Evolutionary conservation across 2,888 invertebrate genomes (phyloP), one percentile per base, ranked within the genome.

Genomic region (Autographa pulchrina): DNA sequence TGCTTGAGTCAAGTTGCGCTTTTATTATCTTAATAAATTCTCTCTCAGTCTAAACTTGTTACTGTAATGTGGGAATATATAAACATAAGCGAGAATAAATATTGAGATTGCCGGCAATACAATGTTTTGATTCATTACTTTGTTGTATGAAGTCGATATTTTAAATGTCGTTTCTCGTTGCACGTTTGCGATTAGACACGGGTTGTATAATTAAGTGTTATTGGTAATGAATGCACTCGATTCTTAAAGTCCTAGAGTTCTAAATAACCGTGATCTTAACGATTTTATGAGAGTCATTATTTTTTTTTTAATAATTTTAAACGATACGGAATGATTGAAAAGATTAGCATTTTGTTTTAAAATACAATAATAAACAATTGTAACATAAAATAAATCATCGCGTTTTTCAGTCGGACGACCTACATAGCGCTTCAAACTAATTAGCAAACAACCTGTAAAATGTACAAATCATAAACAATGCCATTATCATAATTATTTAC

Each of bases 1-100:
- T 91, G 89, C 81, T 81, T 85, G 88, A 88, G 82, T 90, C 88
- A 86, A 84, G 82, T 90, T 90, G 88, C 88, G 87, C 64, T 72
- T 73, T 80, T 81, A 83, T 83, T 82, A 84, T 83, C 80, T 82
- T 80, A 82, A 83, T 82, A 82, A 85, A 84, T 83, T 82, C 78
- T 77, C 77, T 80, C 74, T 77, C 78, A 81, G 65, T 81, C 79
- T 83, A 79, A 83, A 82, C 81, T 79, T 81, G 75, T 71, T 81
- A 70, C 71, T 74, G 58, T 73, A 76, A 79, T 79, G 74, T 86
- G 78, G 76, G 78, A 78, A 84, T 78, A 68, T 80, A 77, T 77
- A 79, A 81, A 81, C 75, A 84, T 58, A 65, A 59, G 54, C 65
- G 16, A 61, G 65, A 18, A 48, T 48, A 48, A 66, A 35, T 56